Base-by-base conservation (phyloP, 2,113 vertebrate species). In the Lepisosteus osseus region DNA sequence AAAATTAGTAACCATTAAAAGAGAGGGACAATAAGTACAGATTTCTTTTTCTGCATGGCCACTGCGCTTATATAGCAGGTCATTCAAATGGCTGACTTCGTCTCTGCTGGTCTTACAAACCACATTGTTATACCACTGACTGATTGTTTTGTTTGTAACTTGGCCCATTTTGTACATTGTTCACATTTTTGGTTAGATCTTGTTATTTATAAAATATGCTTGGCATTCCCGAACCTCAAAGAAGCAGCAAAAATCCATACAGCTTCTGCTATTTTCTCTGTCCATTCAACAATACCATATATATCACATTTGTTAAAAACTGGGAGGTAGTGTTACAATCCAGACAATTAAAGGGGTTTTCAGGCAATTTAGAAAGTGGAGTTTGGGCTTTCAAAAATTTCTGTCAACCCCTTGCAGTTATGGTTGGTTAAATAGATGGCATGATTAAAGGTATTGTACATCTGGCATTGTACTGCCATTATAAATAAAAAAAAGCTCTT, bases 131-230 rank as follows among this genome's bases (percentile, higher is more conserved):
- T 73, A 79, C 77, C 85, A 82, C 85, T 77, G 77, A 81, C 75
- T 79, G 71, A 87, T 80, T 88, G 84, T 85, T 90, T 86, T 86
- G 85, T 85, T 90, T 88, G 88, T 88, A 89, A 86, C 75, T 73
- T 66, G 84, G 85, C 82, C 84, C 86, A 85, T 88, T 11, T 88
- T 89, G 83, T 80, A 85, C 88, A 87, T 90, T 84, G 84, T 77
- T 89, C 62, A 68, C 89, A 91, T 91, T 87, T 90, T 91, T 82
- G 80, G 63, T 89, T 82, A 78, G 74, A 67, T 88, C 78, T 87
- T 85, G 86, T 85, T 91, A 82, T 88, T 85, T 81, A 82, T 77
- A 73, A 71, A 82, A 85, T 77, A 85, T 40, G 67, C 84, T 83
- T 68, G 87, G 85, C 87, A 88, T 87, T 88, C 81, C 82, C 82